Percentiles rank a stretch among this genome's conserved stretches.
phyloP scores from a whole-genome alignment of 2,888 invertebrate genomes.

The Pollenia labialis region DNA sequence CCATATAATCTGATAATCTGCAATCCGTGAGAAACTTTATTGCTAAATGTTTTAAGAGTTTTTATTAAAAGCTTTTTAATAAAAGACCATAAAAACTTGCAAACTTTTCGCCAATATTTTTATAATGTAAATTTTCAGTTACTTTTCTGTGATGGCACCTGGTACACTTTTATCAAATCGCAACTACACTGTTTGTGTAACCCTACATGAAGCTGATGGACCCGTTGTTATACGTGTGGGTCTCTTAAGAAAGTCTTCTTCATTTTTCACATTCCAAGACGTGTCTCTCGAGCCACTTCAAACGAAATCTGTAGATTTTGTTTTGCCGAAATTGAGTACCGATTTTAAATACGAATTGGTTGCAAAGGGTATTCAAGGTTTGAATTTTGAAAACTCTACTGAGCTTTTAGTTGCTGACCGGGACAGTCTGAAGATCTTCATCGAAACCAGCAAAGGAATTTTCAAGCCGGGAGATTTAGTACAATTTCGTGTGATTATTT shows the following conservation, averaged over 20 bases:
- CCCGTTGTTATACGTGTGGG: neutral
- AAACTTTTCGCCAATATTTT: no score
- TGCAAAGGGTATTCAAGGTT: slow-evolving; percentile 87
- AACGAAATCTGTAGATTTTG: slow-evolving; percentile 24
- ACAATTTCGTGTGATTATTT: slow-evolving; percentile 89
- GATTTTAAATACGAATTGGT: slow-evolving; percentile 73
- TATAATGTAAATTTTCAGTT: neutral
- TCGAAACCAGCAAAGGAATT: slow-evolving; percentile 96
- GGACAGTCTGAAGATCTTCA: slow-evolving; percentile 89
- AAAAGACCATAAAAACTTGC: no score
- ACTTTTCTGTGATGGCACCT: slow-evolving; percentile 5
- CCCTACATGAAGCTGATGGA: slow-evolving; percentile 19
- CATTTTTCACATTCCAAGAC: neutral
- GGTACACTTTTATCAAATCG: slow-evolving; percentile 20
- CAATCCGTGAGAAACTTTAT: no score
- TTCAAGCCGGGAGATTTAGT: slow-evolving; percentile 94
- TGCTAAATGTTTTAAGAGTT: no score
- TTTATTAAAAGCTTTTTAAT: no score
- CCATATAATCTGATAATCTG: no score
- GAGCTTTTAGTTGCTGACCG: slow-evolving; percentile 88
- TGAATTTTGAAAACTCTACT: slow-evolving; percentile 89
- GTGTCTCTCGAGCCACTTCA: neutral
- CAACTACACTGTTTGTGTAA: slow-evolving; percentile 5
- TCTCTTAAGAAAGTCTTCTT: neutral
- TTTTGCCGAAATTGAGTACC: neutral